These are phyloP conservation scores for Lycophotia porphyrea DNA, from an alignment of 2,888 invertebrate genomes.

Conservation along the genomic window DNA sequence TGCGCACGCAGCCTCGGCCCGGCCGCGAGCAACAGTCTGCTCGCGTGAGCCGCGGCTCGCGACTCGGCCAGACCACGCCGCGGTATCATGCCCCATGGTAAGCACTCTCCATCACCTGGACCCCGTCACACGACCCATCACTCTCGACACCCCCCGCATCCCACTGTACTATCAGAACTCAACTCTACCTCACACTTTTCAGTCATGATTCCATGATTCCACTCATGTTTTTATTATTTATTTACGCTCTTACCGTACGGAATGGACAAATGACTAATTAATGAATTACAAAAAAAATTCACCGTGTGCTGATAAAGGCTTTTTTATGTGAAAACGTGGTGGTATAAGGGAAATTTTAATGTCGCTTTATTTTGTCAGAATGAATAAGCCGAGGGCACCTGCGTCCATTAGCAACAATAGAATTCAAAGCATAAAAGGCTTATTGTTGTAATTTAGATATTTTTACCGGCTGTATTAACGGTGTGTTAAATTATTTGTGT, in stretches of 20 bases:
- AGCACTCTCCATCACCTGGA: constrained; percentile 76
- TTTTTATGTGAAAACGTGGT: constrained; percentile 62
- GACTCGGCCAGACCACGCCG: constrained; percentile 77
- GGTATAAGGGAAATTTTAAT: constrained; percentile 61
- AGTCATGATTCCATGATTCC: constrained; percentile 82
- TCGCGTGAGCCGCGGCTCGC: constrained; percentile 85
- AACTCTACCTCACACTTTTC: constrained; percentile 73
- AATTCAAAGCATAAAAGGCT: constrained; percentile 71
- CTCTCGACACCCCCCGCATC: constrained; percentile 38
- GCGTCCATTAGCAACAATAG: constrained; percentile 74
- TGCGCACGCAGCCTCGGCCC: constrained; percentile 85
- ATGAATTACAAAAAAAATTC: constrained; percentile 60
- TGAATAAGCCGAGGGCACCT: constrained; percentile 62
- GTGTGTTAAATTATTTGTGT: constrained; percentile 54
- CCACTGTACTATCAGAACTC: constrained; percentile 42
- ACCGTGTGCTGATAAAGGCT: constrained; percentile 24
- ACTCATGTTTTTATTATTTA: constrained; percentile 81
- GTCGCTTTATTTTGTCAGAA: constrained; percentile 57
- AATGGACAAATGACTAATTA: constrained; percentile 71
- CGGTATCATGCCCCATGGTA: constrained; percentile 87
- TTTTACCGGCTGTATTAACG: constrained; percentile 50
- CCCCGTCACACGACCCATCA: constrained; percentile 65
- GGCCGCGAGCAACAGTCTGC: constrained; percentile 89
- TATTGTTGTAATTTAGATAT: constrained; percentile 61
- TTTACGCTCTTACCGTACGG: constrained; percentile 76